Conservation (phyloP, 2,888 invertebrate species). For the Volucella inflata region DNA sequence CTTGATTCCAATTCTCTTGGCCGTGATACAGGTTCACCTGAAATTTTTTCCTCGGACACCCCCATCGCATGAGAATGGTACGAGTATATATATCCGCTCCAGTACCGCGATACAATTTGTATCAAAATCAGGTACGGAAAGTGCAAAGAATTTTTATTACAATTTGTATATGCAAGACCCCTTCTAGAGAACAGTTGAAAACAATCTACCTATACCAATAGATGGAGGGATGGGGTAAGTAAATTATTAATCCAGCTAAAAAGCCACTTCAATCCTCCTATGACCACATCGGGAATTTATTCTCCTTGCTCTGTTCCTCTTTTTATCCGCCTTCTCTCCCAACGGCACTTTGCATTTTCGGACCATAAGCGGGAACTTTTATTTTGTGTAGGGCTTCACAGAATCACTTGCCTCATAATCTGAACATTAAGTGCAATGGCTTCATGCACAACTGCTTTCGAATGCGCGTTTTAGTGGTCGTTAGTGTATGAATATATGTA, state of each 20-base stretch:
- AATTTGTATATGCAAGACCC: no score
- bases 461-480: constrained; percentile 67
- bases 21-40: no score
- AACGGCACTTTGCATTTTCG: constrained; percentile 43
- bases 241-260: constrained; percentile 63
- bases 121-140: no score
- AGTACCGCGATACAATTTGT: no score
- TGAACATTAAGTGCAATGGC: constrained; percentile 72
- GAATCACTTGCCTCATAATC: constrained; percentile 67
- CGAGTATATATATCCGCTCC: no score
- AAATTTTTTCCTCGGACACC: no score
- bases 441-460: constrained; percentile 66
- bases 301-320: neutral
- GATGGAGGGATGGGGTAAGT: constrained; percentile 1
- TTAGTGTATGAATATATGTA: neutral
- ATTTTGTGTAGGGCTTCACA: constrained; percentile 30
- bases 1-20: no score
- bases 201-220: constrained; percentile 10
- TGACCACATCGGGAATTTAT: constrained; percentile 25
- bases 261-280: constrained; percentile 51
- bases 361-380: constrained; percentile 23
- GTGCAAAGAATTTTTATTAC: no score
- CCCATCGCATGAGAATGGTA: no score
- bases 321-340: neutral
- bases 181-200: neutral